Evolutionary conservation across 2,113 vertebrate species (phyloP).

Genomic region (Grantiella picta): DNA sequence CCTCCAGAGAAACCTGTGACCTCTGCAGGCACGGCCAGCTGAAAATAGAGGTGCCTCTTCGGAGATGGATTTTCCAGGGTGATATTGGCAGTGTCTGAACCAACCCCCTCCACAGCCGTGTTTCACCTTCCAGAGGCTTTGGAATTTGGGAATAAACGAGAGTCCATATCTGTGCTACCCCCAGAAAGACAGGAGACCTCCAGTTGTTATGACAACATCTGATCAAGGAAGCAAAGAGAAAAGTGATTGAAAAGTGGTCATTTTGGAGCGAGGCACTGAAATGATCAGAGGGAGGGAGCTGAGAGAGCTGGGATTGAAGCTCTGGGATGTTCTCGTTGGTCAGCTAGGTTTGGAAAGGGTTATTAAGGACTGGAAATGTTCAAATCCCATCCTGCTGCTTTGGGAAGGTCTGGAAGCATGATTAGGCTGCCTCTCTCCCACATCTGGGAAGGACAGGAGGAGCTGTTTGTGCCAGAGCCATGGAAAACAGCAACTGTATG

Average conservation of each 20-base stretch:
- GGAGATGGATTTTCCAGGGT: neutral
- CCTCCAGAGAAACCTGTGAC: neutral
- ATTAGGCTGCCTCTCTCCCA: neutral
- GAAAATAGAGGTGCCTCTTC: neutral
- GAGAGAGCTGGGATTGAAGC: neutral
- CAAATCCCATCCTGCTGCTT: neutral
- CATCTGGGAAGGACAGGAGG: neutral
- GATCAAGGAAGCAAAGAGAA: neutral
- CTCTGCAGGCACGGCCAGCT: neutral
- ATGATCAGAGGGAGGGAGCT: neutral
- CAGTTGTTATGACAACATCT: neutral
- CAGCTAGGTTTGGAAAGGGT: neutral
- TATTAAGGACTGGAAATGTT: neutral
- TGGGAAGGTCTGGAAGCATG: neutral
- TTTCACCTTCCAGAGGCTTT: neutral
- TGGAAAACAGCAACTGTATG: neutral
- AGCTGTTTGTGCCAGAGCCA: neutral
- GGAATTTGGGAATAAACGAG: neutral
- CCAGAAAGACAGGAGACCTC: neutral
- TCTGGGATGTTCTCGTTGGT: neutral
- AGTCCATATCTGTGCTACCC: neutral
- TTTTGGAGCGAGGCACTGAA: neutral
- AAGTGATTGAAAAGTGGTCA: neutral
- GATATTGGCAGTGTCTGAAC: neutral
- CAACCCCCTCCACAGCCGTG: fast-evolving